Evolutionary conservation across 2,113 vertebrate species (phyloP), one percentile per base, ranked within the genome.

Genomic region (Nycticryphes semicollaris): DNA sequence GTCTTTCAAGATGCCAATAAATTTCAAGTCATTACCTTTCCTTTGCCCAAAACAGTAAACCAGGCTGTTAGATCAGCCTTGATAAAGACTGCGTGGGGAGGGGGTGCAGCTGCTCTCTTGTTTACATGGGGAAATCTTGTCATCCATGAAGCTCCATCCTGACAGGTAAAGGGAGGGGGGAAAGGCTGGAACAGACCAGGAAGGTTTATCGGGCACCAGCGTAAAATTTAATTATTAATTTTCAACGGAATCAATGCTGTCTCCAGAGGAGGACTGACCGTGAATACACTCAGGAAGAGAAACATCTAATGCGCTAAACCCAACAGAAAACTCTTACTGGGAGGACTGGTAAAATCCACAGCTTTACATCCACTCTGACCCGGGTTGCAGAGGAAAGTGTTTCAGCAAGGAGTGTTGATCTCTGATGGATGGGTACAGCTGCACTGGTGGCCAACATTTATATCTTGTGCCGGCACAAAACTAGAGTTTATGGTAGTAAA

Each of bases 21-120:
- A 94, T 81, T 87, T 95, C 53, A 93, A 91, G 86, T 54, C 72
- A 86, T 95, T 89, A 89, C 50, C 51, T 80, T 57, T 59, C 39
- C 70, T 91, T 86, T 93, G 86, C 43, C 57, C 56, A 90, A 87
- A 87, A 84, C 21, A 87, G 62, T 80, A 91, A 93, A 78, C 9
- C 62, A 16, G n/a, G 54, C 68, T 92, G 56, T 84, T 93, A 95
- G 80, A 94, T 77, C 39, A 90, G 78, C 73, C 60, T 84, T 60
- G 56, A 82, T 69, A 96, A 94, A 93, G 70, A 37, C 56, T 48
- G 20, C 3, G 5, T 23, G 66, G 84, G 45, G 76, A 89, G n/a
- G 64, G 27, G 21, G 14, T 39, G 59, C 67, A 91, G 64, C 48
- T 85, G 27, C 45, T 87, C 27, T 78, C 74, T 90, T 51, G 4